phyloP scores from a whole-genome alignment of 2,113 vertebrate genomes.

The Chinchilla lanigera region DNA sequence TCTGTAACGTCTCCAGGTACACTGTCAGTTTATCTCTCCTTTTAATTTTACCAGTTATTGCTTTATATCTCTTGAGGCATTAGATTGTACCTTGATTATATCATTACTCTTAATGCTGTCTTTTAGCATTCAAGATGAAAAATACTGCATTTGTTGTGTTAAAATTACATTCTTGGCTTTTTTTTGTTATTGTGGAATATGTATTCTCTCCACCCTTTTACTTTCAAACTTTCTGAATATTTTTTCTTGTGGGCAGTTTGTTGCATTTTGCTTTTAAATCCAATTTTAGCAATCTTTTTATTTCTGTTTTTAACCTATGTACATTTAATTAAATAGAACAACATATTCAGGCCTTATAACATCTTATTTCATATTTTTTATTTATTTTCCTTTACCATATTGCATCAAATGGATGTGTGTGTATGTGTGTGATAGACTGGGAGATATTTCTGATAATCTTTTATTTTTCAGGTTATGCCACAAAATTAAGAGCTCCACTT shows the following conservation, averaged over 20 bases:
- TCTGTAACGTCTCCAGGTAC: not conserved
- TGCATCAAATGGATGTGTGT: not conserved
- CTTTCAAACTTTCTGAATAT: not conserved
- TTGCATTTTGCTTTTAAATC: not conserved
- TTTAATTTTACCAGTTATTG: not conserved
- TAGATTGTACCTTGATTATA: not conserved
- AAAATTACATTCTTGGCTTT: not conserved
- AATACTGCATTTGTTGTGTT: not conserved
- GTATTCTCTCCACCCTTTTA: not conserved
- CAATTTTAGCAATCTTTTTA: not conserved
- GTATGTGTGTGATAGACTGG: not conserved
- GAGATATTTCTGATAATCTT: not conserved
- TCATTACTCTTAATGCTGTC: not conserved
- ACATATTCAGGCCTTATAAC: no score
- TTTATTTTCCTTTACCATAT: not conserved
- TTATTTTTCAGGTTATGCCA: not conserved
- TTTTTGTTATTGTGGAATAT: not conserved
- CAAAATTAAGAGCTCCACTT: not conserved
- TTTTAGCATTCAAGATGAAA: not conserved
- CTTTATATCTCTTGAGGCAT: not conserved
- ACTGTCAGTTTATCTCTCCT: not conserved
- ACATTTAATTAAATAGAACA: not conserved
- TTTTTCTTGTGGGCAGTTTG: not conserved
- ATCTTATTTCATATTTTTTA: constrained; percentile 3
- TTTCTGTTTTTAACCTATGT: not conserved